Base-by-base conservation (phyloP, 1,140 invertebrate genomes). In the Neodiprion lecontei region DNA sequence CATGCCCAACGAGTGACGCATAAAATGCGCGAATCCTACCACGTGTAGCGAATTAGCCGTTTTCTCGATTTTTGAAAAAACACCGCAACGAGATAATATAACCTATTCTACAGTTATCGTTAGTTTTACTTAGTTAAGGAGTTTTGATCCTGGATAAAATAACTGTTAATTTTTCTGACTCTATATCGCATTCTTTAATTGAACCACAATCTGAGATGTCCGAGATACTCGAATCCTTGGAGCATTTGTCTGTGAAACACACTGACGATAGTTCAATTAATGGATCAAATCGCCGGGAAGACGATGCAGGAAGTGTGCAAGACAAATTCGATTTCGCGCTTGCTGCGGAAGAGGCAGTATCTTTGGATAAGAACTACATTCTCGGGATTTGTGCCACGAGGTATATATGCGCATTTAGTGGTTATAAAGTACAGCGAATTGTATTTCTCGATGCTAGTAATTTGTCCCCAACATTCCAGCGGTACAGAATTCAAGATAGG, bases 401-500 rank as follows among this genome's bases (percentile, higher is more conserved):
- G 50, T 12, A 50, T 48, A 69, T 11, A 47, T 49, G 48, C 17
- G 23, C 68, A 74, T 53, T 53, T 53, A 74, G 69, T 74, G 50
- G 17, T 65, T 40, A 48, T 11, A 9, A 5, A 7, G n/a, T 17
- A 61, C 53, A 9, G 8, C 11, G 3, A 61, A 48, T 17, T 9
- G 23, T 53, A 69, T 28, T 50, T n/a, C 21, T 53, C 67, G 49
- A 72, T 66, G 23, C 40, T 47, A 10, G n/a, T 47, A 66, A 68
- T 75, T 14, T 73, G 48, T 12, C 70, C 21, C 74, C 11, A 17
- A 69, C 78, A 73, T 40, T 75, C 65, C 23, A 89, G 85, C 67
- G 83, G 87, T 74, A 76, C 80, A 72, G 86, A 87, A 71, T 87
- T 85, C 72, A 82, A 80, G 53, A 78, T 90, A 49, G 86, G 78